These are phyloP conservation scores for Nyctibius bracteatus DNA, from an alignment of 2,113 vertebrate genomes.

Conservation along the genomic window DNA sequence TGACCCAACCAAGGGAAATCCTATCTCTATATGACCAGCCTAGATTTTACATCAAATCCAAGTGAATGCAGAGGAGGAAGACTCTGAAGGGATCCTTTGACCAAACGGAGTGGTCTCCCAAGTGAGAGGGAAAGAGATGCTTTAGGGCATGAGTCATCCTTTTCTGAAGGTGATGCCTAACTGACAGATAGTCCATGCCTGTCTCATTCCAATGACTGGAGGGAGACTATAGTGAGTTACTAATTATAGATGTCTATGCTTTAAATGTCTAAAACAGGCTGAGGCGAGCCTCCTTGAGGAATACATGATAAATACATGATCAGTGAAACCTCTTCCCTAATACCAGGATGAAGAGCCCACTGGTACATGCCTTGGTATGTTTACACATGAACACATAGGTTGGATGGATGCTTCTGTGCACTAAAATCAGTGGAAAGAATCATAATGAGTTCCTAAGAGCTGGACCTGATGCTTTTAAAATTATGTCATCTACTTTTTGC, in stretches of 20 bases:
- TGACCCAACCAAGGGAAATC: neutral
- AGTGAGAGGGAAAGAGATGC: neutral
- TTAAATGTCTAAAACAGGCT: neutral
- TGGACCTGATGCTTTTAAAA: neutral
- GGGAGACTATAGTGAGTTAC: neutral
- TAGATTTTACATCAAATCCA: neutral
- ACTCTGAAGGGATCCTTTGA: neutral
- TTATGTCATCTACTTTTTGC: neutral
- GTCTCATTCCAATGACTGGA: neutral
- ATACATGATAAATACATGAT: neutral
- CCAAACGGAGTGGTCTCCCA: neutral
- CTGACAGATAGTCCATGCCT: neutral
- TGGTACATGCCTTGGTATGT: neutral
- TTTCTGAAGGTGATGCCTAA: neutral
- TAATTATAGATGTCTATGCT: neutral
- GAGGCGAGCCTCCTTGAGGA: neutral
- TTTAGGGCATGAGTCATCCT: neutral
- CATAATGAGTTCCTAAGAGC: neutral
- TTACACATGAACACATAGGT: neutral
- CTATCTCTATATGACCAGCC: neutral
- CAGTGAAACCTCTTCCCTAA: neutral
- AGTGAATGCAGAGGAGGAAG: neutral
- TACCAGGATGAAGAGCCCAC: neutral
- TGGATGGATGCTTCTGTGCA: neutral
- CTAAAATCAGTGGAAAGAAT: neutral